Conservation (phyloP, 1,140 invertebrate genomes). For the Coptotermes formosanus region DNA sequence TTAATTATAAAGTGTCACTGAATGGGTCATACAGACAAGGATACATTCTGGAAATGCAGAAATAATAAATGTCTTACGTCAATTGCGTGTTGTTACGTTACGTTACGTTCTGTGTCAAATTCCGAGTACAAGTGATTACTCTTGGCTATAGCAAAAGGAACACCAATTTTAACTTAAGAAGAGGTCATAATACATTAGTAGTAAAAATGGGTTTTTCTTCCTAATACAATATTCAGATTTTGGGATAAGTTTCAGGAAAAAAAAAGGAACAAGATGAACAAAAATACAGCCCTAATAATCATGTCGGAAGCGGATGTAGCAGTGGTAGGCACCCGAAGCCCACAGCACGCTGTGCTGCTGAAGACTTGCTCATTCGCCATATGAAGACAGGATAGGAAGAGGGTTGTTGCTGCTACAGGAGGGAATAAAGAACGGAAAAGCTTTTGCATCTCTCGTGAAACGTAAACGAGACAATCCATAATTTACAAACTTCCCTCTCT, state of each 20-base stretch:
- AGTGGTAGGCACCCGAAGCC: neutral
- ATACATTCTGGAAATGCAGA: neutral
- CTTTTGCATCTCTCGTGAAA: conserved; percentile 18
- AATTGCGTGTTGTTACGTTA: neutral
- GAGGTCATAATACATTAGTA: neutral
- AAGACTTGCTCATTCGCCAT: neutral
- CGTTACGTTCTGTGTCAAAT: neutral
- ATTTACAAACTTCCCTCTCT: conserved; percentile 15
- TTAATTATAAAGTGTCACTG: no score
- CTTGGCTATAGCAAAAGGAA: neutral
- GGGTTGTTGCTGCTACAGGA: neutral
- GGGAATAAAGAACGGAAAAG: conserved; percentile 8
- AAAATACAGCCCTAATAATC: neutral
- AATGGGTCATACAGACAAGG: no score
- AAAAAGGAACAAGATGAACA: neutral
- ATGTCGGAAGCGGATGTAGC: neutral
- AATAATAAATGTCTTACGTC: neutral
- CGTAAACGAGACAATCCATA: conserved; percentile 15
- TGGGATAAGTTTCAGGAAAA: neutral
- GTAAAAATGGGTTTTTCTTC: neutral
- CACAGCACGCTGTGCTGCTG: neutral
- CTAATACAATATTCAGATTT: neutral
- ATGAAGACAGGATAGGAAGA: neutral
- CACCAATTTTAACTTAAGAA: neutral
- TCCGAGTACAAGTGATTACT: neutral